phyloP scores from a whole-genome alignment of 2,888 invertebrate genomes.

The Sthenelais limicola region DNA sequence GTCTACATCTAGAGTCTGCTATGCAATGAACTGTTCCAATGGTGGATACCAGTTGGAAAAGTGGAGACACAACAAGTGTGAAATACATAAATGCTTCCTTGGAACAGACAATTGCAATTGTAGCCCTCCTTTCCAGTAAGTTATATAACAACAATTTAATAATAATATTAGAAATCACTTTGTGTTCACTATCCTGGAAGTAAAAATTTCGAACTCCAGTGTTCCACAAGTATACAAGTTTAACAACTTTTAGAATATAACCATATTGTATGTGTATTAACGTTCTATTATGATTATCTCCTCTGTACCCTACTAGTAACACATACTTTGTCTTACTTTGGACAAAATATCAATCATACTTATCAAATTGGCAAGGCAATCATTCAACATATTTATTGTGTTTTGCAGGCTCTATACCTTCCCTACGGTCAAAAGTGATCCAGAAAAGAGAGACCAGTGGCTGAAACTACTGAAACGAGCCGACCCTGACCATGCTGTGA shows the following conservation, averaged over 20 bases:
- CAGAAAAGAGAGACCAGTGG: neutral
- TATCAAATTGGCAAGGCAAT: neutral
- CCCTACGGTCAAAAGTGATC: neutral
- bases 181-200: too few species aligned
- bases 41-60: neutral
- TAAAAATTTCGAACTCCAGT: neutral
- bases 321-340: neutral
- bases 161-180: neutral
- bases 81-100: neutral
- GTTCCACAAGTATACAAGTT: neutral
- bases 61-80: neutral
- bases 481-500: neutral
- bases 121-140: constrained; percentile 1
- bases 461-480: neutral
- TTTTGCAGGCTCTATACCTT: neutral
- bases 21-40: constrained; percentile 6
- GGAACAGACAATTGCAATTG: neutral
- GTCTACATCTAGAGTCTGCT: neutral
- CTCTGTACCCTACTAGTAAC: neutral
- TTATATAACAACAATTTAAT: neutral
- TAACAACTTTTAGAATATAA: neutral
- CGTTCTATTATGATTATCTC: too few species aligned
- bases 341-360: neutral
- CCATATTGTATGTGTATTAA: too few species aligned
- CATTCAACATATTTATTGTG: neutral